Conservation (phyloP, 2,797 vertebrate genomes). For the Lithobates pipiens region DNA sequence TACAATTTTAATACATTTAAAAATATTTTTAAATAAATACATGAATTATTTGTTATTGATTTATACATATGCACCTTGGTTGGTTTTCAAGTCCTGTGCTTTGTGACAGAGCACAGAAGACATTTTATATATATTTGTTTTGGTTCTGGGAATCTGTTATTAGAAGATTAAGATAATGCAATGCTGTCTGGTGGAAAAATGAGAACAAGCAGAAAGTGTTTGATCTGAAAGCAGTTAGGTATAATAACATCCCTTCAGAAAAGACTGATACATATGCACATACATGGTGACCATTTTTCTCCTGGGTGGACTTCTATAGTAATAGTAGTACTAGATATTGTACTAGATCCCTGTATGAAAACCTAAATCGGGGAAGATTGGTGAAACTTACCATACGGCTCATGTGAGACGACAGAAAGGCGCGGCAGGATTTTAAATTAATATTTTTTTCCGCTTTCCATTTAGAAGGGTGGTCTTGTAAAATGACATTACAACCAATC, state of each 20-base stretch:
- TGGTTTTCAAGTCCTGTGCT: background rate
- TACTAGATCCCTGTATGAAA: background rate
- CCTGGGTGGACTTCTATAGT: background rate
- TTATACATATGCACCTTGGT: no score
- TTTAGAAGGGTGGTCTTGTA: no score
- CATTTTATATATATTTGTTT: no score
- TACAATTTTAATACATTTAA: no score
- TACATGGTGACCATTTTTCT: background rate
- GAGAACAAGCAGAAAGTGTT: background rate
- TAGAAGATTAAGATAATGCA: slow-evolving; percentile 6
- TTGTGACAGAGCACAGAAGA: background rate
- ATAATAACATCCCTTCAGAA: background rate
- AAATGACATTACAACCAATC: no score
- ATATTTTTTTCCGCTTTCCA: no score
- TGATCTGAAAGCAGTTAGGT: background rate
- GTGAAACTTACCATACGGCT: no score
- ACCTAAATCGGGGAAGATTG: background rate
- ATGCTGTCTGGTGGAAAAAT: background rate
- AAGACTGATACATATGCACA: background rate
- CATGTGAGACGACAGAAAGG: no score
- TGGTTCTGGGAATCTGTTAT: background rate
- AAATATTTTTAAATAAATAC: no score
- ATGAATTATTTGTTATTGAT: no score
- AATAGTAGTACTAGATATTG: no score
- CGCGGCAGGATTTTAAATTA: no score